Base-by-base conservation (phyloP, 2,797 vertebrate species). In the Gymnocypris eckloni region DNA sequence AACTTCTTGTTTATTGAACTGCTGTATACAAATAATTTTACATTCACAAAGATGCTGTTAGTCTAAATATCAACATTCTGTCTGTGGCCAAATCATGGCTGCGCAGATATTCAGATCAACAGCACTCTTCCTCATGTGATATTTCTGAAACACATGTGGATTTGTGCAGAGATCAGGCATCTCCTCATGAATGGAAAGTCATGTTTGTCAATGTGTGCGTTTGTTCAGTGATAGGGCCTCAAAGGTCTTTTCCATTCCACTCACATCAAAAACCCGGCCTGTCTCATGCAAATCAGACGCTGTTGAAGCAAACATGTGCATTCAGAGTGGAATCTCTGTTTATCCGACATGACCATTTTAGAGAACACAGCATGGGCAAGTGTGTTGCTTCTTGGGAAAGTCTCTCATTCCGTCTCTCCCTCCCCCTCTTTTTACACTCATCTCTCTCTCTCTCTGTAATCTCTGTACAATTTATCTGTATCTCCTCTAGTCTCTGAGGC, bases 271-370 rank as follows among this genome's bases (percentile, higher is more conserved):
- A 84, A 45, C 77, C 11, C 13, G 4, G 79, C 37, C 78, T 75
- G 69, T 86, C 73, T 87, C 50, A 88, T 88, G 82, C 79, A 87
- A 86, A 84, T 81, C 73, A 88, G 86, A 41, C n/a, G 10, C 79
- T 56, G 45, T 50, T 67, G 67, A 71, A 48, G 18, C 66, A 67
- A 45, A 75, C 76, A 84, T 48, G 28, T 77, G 82, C 54, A 77
- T 88, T 85, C 79, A 86, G 82, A 71, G 72, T 45, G 50, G 85
- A 88, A 84, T 86, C 61, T 88, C 79, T 84, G 85, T 87, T 89
- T 85, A 81, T 90, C 87, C 83, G 83, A 83, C 83, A 86, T 54
- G 2, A 82, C 71, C 84, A 78, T 89, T 90, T 85, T 71, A 76
- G 76, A 56, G 81, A 89, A 87, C 87, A 80, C 86, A 84, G 79